These are phyloP conservation scores for Platycnemis pennipes DNA, from an alignment of 2,888 invertebrate genomes.

Conservation along the genomic window DNA sequence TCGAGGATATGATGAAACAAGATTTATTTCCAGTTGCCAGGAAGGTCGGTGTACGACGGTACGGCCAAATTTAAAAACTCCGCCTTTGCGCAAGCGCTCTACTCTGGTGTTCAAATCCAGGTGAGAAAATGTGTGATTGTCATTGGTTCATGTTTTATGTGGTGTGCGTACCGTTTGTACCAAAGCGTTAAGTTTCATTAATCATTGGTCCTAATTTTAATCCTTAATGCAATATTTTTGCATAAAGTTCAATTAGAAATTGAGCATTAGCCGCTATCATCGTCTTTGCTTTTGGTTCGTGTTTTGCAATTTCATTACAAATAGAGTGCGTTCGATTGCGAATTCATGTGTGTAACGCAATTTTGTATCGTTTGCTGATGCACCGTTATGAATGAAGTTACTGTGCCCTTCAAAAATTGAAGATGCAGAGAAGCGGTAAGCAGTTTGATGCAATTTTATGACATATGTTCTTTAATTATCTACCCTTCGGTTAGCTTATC, in stretches of 20 bases:
- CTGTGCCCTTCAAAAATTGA: constrained; percentile 24
- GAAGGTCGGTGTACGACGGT: too few relatives aligned
- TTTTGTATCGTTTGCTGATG: constrained; percentile 59
- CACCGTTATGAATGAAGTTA: constrained; percentile 62
- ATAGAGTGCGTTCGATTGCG: background rate
- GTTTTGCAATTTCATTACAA: background rate
- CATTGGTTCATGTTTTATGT: constrained; percentile 59
- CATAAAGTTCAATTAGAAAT: background rate
- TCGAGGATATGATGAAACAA: too few relatives aligned
- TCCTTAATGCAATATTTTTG: background rate
- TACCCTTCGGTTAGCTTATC: background rate
- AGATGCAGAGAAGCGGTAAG: constrained; percentile 67
- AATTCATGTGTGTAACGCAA: constrained; percentile 33
- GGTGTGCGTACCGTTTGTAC: constrained; percentile 51
- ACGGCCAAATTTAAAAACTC: background rate
- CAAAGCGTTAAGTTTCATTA: constrained; percentile 5
- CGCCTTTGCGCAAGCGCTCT: constrained; percentile 55
- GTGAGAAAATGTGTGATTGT: constrained; percentile 52
- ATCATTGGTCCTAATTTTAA: constrained; percentile 17
- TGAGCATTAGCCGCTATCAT: background rate
- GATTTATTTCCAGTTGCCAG: too few relatives aligned
- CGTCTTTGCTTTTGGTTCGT: constrained; percentile 12
- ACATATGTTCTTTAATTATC: background rate
- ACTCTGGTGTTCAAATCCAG: constrained; percentile 62
- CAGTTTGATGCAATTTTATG: background rate